phyloP scores from a whole-genome alignment of 1,140 invertebrate genomes.

The Littorina saxatilis region DNA sequence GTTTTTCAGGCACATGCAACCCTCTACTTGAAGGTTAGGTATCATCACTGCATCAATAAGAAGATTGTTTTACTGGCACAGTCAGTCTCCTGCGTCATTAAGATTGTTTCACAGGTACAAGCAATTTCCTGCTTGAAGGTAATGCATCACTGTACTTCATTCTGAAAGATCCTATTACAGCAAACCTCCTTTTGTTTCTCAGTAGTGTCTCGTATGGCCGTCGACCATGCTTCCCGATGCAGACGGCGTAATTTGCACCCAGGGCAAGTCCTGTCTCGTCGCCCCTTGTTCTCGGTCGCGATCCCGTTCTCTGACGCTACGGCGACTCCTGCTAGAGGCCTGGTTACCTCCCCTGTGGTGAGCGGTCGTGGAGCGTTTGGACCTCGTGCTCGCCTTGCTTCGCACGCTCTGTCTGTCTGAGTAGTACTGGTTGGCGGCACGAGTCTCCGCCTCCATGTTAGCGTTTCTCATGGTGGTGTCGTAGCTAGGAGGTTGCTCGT shows the following conservation, averaged over 20 bases:
- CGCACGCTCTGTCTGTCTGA: constrained; percentile 67
- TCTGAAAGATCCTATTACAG: no score
- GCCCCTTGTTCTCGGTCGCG: constrained; percentile 46
- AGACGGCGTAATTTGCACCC: constrained; percentile 71
- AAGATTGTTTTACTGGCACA: no score
- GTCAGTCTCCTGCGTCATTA: no score
- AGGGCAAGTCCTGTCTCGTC: constrained; percentile 64
- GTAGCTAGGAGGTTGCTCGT: constrained; percentile 68
- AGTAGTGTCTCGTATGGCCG: constrained; percentile 31
- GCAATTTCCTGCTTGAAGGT: no score
- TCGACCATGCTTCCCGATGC: constrained; percentile 43
- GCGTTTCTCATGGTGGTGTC: constrained; percentile 67
- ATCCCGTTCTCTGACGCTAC: constrained; percentile 47
- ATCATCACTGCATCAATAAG: no score
- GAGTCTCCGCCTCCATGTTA: constrained; percentile 38
- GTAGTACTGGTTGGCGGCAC: constrained; percentile 57
- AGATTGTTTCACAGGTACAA: no score
- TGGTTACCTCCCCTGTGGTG: constrained; percentile 23
- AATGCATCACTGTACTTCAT: no score
- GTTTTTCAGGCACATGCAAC: no score
- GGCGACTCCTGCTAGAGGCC: constrained; percentile 47
- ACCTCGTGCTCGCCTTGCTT: constrained; percentile 62
- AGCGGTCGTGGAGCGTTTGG: constrained; percentile 52
- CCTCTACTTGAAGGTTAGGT: no score
- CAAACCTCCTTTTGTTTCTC: no score